Conservation (phyloP, 30 jellyfish, hydroid and myxozoan species). For the Pelagia noctiluca region DNA sequence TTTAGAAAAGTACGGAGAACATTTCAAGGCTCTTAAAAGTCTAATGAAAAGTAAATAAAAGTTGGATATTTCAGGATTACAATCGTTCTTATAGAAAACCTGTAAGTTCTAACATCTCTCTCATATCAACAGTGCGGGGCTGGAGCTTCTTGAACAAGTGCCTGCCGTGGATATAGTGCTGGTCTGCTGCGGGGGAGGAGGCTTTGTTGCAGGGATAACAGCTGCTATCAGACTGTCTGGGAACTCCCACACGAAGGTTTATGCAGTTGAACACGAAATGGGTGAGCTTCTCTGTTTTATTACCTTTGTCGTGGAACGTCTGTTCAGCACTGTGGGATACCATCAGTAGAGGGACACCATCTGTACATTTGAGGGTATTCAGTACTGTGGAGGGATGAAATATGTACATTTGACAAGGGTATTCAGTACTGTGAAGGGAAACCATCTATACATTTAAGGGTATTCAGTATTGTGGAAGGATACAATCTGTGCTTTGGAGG, state of each 20-base stretch:
- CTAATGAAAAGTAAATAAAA: neutral
- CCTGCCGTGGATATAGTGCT: constrained; percentile 84
- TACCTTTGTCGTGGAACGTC: neutral
- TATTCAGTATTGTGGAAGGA: too few species aligned
- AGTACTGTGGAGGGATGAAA: neutral
- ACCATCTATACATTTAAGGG: too few species aligned
- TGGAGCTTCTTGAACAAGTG: constrained; percentile 71
- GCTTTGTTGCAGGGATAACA: constrained; percentile 93
- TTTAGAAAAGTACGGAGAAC: too few species aligned
- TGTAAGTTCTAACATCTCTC: too few species aligned
- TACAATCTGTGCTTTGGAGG: too few species aligned
- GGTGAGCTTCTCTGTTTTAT: constrained; percentile 61
- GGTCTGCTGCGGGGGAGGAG: constrained; percentile 99
- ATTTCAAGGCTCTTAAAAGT: neutral
- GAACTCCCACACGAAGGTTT: constrained; percentile 72
- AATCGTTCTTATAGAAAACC: too few species aligned
- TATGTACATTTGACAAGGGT: neutral
- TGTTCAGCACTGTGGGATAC: too few species aligned
- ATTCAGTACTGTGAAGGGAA: too few species aligned
- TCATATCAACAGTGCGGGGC: constrained; percentile 82
- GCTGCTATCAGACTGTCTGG: constrained; percentile 83
- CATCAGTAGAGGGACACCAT: neutral
- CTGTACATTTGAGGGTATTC: too few species aligned
- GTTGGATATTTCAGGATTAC: neutral
- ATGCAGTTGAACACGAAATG: constrained; percentile 93